Base-by-base conservation (phyloP, 2,888 invertebrate genomes). In the Rhamphomyia laevipes region DNA sequence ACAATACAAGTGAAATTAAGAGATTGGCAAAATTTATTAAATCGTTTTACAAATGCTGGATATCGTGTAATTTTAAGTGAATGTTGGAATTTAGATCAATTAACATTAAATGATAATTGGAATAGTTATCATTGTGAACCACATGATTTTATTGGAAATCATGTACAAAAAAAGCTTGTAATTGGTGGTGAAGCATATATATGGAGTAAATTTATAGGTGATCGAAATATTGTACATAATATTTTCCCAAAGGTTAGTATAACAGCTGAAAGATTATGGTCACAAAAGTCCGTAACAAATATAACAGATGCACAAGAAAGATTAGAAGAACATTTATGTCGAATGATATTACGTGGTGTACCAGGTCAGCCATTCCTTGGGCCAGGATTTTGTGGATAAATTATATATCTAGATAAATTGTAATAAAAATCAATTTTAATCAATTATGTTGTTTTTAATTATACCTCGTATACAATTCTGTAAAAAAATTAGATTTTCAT, bases 181-280 rank as follows among this genome's bases (percentile, higher is more conserved):
- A 67, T 90, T n/a, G 94, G 95, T 1, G 94, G 94, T 1, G 93
- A 93, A 66, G 88, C 90, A 1, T 90, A 91, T 59, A 85, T 95
- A 83, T 94, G 94, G 94, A 80, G 81, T 2, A 94, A 94, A 68
- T 82, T 78, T 57, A 87, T 89, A 0, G 87, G 93, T 63, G 73
- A 77, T 55, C 66, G 70, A 41, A 81, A 80, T 60, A 63, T 80
- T 9, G 63, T 78, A 7, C 71, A 60, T 40, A 53, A 82, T 57
- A 77, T 88, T 9, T 94, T 92, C 85, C 94, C 94, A 0, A 74
- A 92, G 55, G 86, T 88, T 0, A 81, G 84, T 50, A 90, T 90
- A 0, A 78, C 84, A 0, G 94, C 91, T 0, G 94, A 95, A 69
- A 77, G 83, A 53, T 73, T 94, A 1, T 94, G 93, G 93, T 81